A percentile compares a stretch with the other conserved stretches of the same genome.
These are phyloP conservation scores for Rhea americana DNA, from an alignment of 2,113 vertebrate genomes.

Conservation along the genomic window DNA sequence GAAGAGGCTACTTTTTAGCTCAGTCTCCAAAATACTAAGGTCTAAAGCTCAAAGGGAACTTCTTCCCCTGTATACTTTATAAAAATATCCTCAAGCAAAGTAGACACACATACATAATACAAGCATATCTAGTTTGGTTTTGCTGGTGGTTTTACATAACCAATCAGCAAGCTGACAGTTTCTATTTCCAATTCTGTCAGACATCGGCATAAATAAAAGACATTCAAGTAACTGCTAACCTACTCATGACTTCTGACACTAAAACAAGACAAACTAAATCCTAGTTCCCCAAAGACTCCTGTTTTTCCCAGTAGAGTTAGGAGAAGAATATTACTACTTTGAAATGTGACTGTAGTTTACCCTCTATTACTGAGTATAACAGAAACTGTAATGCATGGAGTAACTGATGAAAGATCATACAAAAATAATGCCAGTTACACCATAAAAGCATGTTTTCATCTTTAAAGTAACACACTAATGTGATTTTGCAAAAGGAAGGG, in stretches of 20 bases:
- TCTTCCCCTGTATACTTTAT: background rate
- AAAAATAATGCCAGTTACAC: background rate
- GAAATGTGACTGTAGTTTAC: background rate
- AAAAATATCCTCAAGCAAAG: slow-evolving; percentile 40
- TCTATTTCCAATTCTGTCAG: slow-evolving; percentile 39
- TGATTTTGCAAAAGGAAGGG: background rate
- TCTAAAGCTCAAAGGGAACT: background rate
- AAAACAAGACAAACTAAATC: background rate
- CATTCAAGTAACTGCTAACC: slow-evolving; percentile 5
- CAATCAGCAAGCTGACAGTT: slow-evolving; percentile 31
- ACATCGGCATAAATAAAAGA: background rate
- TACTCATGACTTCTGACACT: background rate
- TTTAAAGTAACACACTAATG: background rate
- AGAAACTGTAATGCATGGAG: background rate
- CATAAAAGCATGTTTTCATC: background rate
- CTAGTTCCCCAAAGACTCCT: background rate
- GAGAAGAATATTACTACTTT: background rate
- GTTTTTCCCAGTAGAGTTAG: background rate
- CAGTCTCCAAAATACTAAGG: background rate
- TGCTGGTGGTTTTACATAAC: slow-evolving; percentile 40
- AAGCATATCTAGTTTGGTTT: slow-evolving; percentile 25
- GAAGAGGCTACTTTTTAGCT: background rate
- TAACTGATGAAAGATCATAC: background rate
- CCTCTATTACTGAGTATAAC: background rate
- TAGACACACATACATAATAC: slow-evolving; percentile 48